Conservation (phyloP, 1,140 invertebrate genomes). For the Lepidurus couesii region DNA sequence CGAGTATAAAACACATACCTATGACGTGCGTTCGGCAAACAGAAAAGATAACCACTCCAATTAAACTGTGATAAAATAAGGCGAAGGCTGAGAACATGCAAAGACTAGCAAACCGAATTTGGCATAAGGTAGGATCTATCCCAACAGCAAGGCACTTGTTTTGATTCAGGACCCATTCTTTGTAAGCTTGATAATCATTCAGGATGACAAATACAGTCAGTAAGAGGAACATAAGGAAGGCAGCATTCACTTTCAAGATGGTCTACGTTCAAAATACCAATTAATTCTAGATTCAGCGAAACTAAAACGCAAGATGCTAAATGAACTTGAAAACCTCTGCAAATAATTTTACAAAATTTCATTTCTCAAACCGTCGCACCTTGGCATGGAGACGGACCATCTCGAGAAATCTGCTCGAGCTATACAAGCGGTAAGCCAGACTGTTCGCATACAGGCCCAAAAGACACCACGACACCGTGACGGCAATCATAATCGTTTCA, state of each 20-base stretch:
- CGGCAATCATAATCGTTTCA: neutral
- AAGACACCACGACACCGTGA: conserved; percentile 31
- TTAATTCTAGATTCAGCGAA: neutral
- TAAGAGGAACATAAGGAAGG: conserved; percentile 33
- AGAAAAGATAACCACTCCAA: conserved; percentile 32
- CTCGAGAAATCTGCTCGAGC: conserved; percentile 29
- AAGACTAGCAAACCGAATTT: conserved; percentile 29
- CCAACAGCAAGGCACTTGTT: conserved; percentile 26
- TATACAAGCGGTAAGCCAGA: conserved; percentile 31
- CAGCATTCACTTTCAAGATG: conserved; percentile 32
- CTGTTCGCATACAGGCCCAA: conserved; percentile 31
- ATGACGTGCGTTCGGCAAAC: conserved; percentile 33
- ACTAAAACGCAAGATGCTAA: neutral
- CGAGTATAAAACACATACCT: conserved; percentile 9
- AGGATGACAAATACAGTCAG: conserved; percentile 30
- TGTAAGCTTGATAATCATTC: conserved; percentile 28
- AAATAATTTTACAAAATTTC: neutral
- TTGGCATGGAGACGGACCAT: conserved; percentile 33
- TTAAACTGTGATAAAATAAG: conserved; percentile 30
- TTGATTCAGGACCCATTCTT: conserved; percentile 24
- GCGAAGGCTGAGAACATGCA: conserved; percentile 33
- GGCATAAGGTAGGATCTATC: conserved; percentile 24
- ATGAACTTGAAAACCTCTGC: neutral
- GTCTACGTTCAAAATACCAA: conserved; percentile 26
- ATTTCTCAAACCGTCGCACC: conserved; percentile 7